Conservation (phyloP, 53 echinoderm and acorn worm species). For the Paracentrotus lividus region DNA sequence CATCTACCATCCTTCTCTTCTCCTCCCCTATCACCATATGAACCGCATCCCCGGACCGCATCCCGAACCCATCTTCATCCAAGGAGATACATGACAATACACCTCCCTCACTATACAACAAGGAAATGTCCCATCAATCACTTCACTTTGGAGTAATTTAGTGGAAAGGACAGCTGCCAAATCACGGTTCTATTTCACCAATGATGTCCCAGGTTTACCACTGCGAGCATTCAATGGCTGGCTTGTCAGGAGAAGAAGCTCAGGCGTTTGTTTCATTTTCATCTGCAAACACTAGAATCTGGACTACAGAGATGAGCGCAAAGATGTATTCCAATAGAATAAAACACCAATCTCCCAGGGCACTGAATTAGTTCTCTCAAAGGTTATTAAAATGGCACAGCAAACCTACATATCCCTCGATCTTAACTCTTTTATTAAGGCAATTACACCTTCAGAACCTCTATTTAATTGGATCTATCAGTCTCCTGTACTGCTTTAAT, state of each 20-base stretch:
- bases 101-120: neutral
- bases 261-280: neutral
- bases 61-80: neutral
- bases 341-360: neutral
- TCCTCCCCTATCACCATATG: neutral
- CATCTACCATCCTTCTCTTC: neutral
- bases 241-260: neutral
- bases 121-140: constrained; percentile 54
- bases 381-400: neutral
- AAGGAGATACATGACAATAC: neutral
- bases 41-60: neutral
- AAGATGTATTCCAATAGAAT: neutral
- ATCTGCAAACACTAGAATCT: neutral
- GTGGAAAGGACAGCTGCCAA: constrained; percentile 14
- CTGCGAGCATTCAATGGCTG: neutral
- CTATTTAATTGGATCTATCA: neutral
- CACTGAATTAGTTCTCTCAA: neutral
- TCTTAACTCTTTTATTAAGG: neutral
- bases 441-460: neutral
- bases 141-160: constrained; percentile 11
- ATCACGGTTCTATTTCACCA: neutral
- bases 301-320: neutral
- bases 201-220: too few species aligned
- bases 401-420: neutral
- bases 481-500: neutral